These are phyloP conservation scores for Acrocephalus kingi DNA, from an alignment of 2,113 vertebrate genomes.

Conservation along the genomic window DNA sequence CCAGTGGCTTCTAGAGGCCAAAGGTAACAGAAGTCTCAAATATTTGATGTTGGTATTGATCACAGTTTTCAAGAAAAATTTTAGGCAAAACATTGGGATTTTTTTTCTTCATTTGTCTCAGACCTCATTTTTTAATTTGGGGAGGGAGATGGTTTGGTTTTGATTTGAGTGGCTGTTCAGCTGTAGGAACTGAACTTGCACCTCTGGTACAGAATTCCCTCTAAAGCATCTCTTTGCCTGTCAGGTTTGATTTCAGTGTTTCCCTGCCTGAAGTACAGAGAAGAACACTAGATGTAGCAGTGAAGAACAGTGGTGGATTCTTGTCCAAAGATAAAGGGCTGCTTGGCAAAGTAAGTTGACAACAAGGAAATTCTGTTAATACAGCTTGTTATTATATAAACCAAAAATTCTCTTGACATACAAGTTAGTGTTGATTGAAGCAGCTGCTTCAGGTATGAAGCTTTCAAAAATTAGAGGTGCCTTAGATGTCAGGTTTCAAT, in stretches of 20 bases:
- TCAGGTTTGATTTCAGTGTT: slow-evolving; percentile 93
- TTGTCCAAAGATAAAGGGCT: slow-evolving; percentile 96
- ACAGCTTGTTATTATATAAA: not conserved
- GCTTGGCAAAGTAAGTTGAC: slow-evolving; percentile 88
- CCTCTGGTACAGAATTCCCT: not conserved
- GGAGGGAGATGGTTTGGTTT: not conserved
- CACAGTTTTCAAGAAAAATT: not conserved
- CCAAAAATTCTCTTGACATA: not conserved
- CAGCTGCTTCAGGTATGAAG: not conserved
- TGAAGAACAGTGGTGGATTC: slow-evolving; percentile 95
- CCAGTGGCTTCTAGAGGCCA: not conserved
- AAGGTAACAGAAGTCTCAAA: not conserved
- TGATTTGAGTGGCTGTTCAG: not conserved
- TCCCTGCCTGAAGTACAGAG: slow-evolving; percentile 87
- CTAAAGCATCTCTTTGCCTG: not conserved
- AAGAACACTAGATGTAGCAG: slow-evolving; percentile 90
- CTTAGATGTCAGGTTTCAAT: not conserved
- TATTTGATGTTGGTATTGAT: not conserved
- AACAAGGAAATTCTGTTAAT: not conserved
- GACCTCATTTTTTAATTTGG: not conserved
- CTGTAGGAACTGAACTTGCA: not conserved
- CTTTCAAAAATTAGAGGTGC: not conserved
- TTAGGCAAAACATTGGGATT: not conserved
- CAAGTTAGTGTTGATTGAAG: not conserved
- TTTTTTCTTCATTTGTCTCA: not conserved